A percentile compares a stretch with the other conserved stretches of the same genome.
Evolutionary conservation across 2,888 invertebrate species (phyloP).

Genomic region (Mythimna lalbum): DNA sequence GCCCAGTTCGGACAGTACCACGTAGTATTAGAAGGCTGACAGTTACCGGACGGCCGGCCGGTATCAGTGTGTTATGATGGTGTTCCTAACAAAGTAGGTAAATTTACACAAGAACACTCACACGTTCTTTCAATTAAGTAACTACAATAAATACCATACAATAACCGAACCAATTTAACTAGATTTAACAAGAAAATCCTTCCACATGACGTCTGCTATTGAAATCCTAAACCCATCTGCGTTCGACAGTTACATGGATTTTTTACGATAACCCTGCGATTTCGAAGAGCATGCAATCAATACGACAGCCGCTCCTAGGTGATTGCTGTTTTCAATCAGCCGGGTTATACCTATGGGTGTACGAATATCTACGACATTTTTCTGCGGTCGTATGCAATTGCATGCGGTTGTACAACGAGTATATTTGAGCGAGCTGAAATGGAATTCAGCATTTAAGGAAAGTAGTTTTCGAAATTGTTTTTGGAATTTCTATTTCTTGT

Average conservation of each 20-base stretch:
- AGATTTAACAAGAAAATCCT: slow-evolving; percentile 31
- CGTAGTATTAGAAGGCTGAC: too few relatives aligned
- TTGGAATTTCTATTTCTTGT: background rate
- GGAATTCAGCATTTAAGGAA: slow-evolving; percentile 43
- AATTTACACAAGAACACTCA: too few relatives aligned
- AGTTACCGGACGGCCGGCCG: too few relatives aligned
- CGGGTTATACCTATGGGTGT: slow-evolving; percentile 56
- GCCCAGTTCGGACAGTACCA: too few relatives aligned
- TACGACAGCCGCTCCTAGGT: slow-evolving; percentile 66
- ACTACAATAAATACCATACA: background rate
- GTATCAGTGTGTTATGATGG: too few relatives aligned
- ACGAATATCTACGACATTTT: slow-evolving; percentile 62
- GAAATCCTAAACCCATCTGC: slow-evolving; percentile 59
- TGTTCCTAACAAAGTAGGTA: too few relatives aligned
- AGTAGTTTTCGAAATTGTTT: slow-evolving; percentile 33
- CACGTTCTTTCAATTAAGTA: background rate
- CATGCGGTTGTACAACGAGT: slow-evolving; percentile 35
- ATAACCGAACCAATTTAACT: slow-evolving; percentile 5
- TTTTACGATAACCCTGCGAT: slow-evolving; percentile 67
- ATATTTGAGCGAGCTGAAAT: slow-evolving; percentile 41
- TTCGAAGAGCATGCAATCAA: slow-evolving; percentile 71
- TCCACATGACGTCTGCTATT: slow-evolving; percentile 46
- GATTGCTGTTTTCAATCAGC: slow-evolving; percentile 78
- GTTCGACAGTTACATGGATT: slow-evolving; percentile 62
- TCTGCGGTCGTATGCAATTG: slow-evolving; percentile 58